Conservation (phyloP, 2,888 invertebrate genomes). For the Xylophagus ater region DNA sequence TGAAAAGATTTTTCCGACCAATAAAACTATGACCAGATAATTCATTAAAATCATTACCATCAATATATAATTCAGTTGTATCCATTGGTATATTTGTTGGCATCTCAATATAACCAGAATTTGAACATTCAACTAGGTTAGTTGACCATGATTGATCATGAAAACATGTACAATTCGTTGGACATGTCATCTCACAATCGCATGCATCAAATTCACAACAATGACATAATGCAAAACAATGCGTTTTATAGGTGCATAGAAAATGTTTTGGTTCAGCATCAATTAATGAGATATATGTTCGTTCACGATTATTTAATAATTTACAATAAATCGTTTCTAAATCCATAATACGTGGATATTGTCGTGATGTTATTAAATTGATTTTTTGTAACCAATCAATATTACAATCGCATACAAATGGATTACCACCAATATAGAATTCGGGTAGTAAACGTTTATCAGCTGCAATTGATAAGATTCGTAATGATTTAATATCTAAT, state of each 20-base stretch:
- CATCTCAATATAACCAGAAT: conserved; percentile 67
- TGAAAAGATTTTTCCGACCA: conserved; percentile 79
- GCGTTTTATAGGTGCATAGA: conserved; percentile 82
- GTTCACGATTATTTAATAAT: conserved; percentile 71
- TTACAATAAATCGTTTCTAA: conserved; percentile 82
- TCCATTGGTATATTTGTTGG: conserved; percentile 89
- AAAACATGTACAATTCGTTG: conserved; percentile 86
- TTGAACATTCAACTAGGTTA: conserved; percentile 85
- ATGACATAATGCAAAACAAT: conserved; percentile 88
- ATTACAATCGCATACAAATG: conserved; percentile 88
- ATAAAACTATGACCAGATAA: conserved; percentile 83
- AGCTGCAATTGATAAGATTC: conserved; percentile 67
- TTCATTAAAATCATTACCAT: conserved; percentile 81
- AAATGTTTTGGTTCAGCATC: conserved; percentile 84
- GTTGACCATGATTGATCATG: conserved; percentile 89
- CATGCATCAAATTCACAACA: conserved; percentile 96
- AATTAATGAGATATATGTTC: conserved; percentile 71
- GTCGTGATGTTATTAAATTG: conserved; percentile 71
- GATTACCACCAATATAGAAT: conserved; percentile 89
- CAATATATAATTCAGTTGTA: conserved; percentile 87
- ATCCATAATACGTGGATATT: conserved; percentile 85
- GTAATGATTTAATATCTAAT: conserved; percentile 79
- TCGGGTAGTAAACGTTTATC: conserved; percentile 67
- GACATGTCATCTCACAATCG: conserved; percentile 96
- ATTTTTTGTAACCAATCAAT: conserved; percentile 93